Percentiles rank a stretch among this genome's conserved stretches.
Conservation (phyloP, 2,113 vertebrate species). For the Platysternon megacephalum region DNA sequence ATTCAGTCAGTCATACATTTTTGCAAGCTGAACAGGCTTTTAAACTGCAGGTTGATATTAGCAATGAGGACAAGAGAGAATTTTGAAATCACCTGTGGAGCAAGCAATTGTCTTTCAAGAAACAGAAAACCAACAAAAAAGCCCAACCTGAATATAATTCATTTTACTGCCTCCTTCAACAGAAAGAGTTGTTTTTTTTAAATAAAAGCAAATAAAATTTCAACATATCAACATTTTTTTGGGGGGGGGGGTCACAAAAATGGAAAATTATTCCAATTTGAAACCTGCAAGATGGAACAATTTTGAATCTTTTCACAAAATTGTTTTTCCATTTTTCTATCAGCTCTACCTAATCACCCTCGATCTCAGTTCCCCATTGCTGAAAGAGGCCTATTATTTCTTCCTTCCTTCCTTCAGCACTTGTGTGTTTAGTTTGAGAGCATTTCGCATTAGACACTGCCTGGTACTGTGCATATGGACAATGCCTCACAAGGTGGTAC, state of each 20-base stretch:
- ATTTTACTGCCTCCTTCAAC: background rate
- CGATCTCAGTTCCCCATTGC: background rate
- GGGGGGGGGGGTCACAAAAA: background rate
- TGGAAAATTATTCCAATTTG: background rate
- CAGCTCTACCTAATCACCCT: background rate
- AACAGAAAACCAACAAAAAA: rapidly evolving
- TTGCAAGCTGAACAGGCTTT: background rate
- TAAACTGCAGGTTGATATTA: background rate
- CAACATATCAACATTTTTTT: background rate
- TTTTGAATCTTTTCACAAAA: background rate
- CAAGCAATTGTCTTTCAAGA: background rate
- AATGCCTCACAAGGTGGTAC: too few relatives aligned
- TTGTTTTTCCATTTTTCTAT: background rate
- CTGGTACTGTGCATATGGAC: too few relatives aligned
- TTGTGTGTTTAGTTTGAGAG: background rate
- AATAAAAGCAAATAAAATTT: background rate
- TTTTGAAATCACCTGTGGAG: background rate
- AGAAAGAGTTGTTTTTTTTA: background rate
- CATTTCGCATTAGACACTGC: too few relatives aligned
- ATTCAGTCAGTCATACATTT: background rate
- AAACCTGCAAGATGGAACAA: background rate
- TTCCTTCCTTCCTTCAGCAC: background rate
- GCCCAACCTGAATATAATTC: background rate
- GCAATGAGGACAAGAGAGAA: background rate
- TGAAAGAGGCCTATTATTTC: background rate